Evolutionary conservation across 2,113 vertebrate species (phyloP).

Genomic region (Callipepla squamata): DNA sequence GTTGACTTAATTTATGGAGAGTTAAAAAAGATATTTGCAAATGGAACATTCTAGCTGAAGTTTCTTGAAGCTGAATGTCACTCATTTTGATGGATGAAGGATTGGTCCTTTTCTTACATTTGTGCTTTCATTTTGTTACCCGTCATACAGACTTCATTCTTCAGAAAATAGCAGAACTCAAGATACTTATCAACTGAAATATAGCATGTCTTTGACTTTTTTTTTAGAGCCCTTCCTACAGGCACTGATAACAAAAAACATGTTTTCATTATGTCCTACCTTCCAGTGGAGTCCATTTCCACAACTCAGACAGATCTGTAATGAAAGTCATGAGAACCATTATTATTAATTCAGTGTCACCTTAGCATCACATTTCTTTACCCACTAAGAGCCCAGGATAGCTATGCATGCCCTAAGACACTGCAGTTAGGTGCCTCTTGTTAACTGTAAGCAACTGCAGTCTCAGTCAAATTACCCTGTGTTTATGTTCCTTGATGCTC

Average conservation of each 20-base stretch:
- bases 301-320: conserved; percentile 72
- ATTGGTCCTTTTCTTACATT: neutral
- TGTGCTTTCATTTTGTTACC: neutral
- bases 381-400: neutral
- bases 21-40: neutral
- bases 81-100: neutral
- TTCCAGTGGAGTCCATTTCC: conserved; percentile 75
- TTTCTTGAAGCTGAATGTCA: neutral
- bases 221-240: neutral
- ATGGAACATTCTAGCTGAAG: neutral
- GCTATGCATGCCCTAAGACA: neutral
- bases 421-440: neutral
- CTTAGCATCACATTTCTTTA: neutral
- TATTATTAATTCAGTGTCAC: neutral
- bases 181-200: neutral
- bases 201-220: neutral
- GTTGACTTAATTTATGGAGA: neutral
- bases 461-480: neutral
- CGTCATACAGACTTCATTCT: neutral
- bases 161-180: neutral
- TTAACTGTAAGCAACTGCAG: neutral
- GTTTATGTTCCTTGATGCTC: rapidly evolving
- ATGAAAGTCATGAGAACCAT: conserved; percentile 35
- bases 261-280: conserved; percentile 64
- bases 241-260: neutral